phyloP scores from a whole-genome alignment of 1,140 invertebrate genomes.

The Lanistes nyassanus region DNA sequence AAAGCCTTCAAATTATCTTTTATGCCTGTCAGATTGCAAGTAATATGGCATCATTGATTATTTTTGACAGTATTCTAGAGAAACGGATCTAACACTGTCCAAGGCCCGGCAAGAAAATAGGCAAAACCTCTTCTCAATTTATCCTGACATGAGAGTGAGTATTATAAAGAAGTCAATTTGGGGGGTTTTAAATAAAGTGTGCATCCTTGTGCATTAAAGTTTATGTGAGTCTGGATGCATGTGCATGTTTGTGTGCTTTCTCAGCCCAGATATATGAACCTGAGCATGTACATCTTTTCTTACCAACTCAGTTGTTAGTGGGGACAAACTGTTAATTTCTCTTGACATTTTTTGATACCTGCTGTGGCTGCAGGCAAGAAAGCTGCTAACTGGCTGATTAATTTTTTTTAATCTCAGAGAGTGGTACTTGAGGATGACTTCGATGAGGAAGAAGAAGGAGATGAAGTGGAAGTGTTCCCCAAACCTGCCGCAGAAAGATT shows the following conservation, averaged over 20 bases:
- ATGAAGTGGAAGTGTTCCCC: constrained; percentile 75
- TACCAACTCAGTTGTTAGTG: too few relatives aligned
- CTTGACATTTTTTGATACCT: not conserved
- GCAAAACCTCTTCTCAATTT: constrained; percentile 77
- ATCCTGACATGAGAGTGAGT: constrained; percentile 74
- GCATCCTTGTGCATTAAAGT: too few relatives aligned
- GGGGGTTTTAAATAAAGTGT: too few relatives aligned
- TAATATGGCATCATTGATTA: not conserved
- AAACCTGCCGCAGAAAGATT: constrained; percentile 88
- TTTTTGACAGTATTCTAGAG: constrained; percentile 77
- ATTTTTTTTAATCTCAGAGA: constrained; percentile 35
- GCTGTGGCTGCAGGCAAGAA: too few relatives aligned
- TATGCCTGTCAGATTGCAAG: too few relatives aligned
- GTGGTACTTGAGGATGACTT: constrained; percentile 45
- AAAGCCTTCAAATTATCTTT: too few relatives aligned
- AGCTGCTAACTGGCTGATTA: not conserved
- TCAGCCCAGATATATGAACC: too few relatives aligned
- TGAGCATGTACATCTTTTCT: too few relatives aligned
- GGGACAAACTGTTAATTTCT: too few relatives aligned
- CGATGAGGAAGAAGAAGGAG: constrained; percentile 42
- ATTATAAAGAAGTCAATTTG: too few relatives aligned
- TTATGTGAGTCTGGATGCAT: too few relatives aligned
- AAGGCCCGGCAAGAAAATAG: constrained; percentile 81
- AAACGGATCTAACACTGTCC: constrained; percentile 87
- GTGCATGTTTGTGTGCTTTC: too few relatives aligned